Base-by-base conservation (phyloP, 1,140 invertebrate genomes). In the Hylyphantes graminicola region DNA sequence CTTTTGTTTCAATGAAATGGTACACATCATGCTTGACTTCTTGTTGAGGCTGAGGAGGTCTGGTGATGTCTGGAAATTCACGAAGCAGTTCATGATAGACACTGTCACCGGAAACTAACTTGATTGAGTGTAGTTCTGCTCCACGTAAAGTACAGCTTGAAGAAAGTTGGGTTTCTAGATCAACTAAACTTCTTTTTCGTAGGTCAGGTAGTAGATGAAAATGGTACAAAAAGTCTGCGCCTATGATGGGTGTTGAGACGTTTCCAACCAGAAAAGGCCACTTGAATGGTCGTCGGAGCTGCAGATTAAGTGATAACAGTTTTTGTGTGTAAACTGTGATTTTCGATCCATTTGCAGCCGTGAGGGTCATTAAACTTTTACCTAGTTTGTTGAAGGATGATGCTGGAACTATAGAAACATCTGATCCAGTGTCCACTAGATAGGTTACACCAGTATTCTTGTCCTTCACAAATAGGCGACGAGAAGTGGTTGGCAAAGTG, bases 11-110 rank as follows among this genome's bases (percentile, higher is more conserved):
- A n/a, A 86, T 86, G 54, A 72, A 54, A 72, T 86, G 84, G 10
- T 57, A 8, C 11, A 53, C n/a, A 63, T 53, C 55, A 64, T 83
- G 85, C 55, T 73, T 85, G 6, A 85, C n/a, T 10, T 4, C 12
- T 74, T 67, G 88, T 85, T 1, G 53, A 73, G n/a, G 87, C 86
- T 68, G 85, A 81, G 75, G 87, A 79, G 12, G 87, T 74, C 35
- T 75, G 73, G 12, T 87, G 87, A 73, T 17, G 50, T 10, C 74
- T 48, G 84, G 54, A 88, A 13, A 19, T 63, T 48, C 86, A 57
- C 63, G 77, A 15, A 70, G 72, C n/a, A n/a, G n/a, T n/a, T n/a
- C n/a, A n/a, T 13, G 87, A 61, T 35, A 76, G 50, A 72, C 2
- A 61, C 15, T 48, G 50, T 50, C 7, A 53, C 10, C 17, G 50